These are phyloP conservation scores for Trichogramma evanescens DNA, from an alignment of 2,888 invertebrate genomes.

Conservation along the genomic window DNA sequence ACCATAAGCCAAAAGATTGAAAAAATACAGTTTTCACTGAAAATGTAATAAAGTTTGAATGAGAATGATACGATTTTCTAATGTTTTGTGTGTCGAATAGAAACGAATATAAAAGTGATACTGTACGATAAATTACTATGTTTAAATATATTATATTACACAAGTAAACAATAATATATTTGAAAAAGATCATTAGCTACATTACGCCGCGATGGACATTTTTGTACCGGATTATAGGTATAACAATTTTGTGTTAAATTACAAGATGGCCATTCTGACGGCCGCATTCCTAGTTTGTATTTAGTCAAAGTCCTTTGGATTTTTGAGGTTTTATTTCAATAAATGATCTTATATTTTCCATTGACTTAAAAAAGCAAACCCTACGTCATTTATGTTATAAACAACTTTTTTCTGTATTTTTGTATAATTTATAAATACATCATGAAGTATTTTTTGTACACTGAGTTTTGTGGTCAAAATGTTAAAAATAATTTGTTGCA, in stretches of 20 bases:
- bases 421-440: not conserved
- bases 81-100: constrained; percentile 1
- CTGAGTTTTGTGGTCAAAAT: too few relatives aligned
- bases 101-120: constrained; percentile 8
- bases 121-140: constrained; percentile 18
- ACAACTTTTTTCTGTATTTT: too few relatives aligned
- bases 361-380: too few relatives aligned
- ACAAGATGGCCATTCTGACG: constrained; percentile 18
- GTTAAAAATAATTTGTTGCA: too few relatives aligned
- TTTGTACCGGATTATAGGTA: not conserved
- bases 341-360: too few relatives aligned
- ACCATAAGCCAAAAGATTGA: too few relatives aligned
- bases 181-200: not conserved
- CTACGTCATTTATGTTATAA: too few relatives aligned
- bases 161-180: too few relatives aligned
- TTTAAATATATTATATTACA: too few relatives aligned
- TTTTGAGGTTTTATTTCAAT: constrained; percentile 13
- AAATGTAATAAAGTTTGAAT: not conserved
- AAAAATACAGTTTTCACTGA: too few relatives aligned
- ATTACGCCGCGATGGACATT: not conserved
- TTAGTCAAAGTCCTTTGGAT: constrained; percentile 7
- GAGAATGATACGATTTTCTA: not conserved
- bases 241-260: not conserved
- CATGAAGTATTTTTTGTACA: too few relatives aligned
- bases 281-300: constrained; percentile 19